Evolutionary conservation across 2,888 invertebrate species (phyloP).

Genomic region (Furcula furcula): DNA sequence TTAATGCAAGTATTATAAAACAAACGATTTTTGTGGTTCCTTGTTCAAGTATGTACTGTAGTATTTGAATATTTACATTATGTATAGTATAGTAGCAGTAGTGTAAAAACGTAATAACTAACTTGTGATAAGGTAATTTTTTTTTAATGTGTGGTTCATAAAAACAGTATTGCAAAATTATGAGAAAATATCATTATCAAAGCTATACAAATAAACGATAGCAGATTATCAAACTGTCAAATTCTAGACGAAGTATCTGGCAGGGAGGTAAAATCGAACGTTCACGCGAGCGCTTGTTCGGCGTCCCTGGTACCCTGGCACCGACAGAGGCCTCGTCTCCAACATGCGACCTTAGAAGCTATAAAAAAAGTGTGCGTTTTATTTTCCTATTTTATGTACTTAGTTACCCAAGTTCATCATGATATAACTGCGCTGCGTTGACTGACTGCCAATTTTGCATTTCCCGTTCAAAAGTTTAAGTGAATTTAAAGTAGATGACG

Average conservation of each 20-base stretch:
- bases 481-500: too few species aligned
- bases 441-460: conserved; percentile 4
- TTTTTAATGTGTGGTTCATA: too few species aligned
- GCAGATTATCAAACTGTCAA: conserved; percentile 18
- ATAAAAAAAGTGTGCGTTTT: conserved; percentile 49
- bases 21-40: too few species aligned
- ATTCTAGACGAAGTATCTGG: conserved; percentile 17
- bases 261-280: conserved; percentile 35
- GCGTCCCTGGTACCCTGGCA: conserved; percentile 64
- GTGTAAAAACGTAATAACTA: too few species aligned
- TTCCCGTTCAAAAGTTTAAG: conserved; percentile 1
- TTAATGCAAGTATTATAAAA: too few species aligned
- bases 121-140: too few species aligned
- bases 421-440: conserved; percentile 5
- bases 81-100: too few species aligned
- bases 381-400: conserved; percentile 30
- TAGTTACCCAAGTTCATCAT: conserved; percentile 9
- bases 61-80: too few species aligned
- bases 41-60: too few species aligned
- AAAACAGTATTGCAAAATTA: too few species aligned
- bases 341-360: conserved; percentile 66
- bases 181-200: too few species aligned
- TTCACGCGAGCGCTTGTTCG: conserved; percentile 66
- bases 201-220: conserved; percentile 1
- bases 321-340: conserved; percentile 47